Conservation (phyloP, 2,113 vertebrate species). For the Drymodes brunneopygia region DNA sequence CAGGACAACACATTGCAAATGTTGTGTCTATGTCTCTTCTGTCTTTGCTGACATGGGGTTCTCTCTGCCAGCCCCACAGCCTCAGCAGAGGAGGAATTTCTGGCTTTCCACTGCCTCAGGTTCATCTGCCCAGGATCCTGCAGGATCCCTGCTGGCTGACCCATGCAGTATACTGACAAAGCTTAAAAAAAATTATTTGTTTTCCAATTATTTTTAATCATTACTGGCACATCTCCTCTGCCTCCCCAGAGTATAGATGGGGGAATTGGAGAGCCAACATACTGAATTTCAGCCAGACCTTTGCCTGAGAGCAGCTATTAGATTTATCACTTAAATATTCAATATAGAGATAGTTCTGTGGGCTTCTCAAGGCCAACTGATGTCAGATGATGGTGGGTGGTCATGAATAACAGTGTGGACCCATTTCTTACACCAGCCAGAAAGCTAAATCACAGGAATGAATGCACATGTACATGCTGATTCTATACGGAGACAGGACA, state of each 20-base stretch:
- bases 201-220: slow-evolving; percentile 1
- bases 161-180: neutral
- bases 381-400: neutral
- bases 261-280: neutral
- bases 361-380: neutral
- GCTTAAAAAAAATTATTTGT: neutral
- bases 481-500: neutral
- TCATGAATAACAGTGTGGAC: neutral
- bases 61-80: neutral
- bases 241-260: neutral
- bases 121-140: neutral
- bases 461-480: neutral
- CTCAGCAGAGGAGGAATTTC: neutral
- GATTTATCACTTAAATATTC: neutral
- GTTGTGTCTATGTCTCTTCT: neutral
- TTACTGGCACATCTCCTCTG: neutral
- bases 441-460: neutral
- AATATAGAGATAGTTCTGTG: neutral
- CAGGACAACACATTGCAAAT: neutral
- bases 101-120: neutral
- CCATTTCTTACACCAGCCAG: neutral
- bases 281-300: neutral
- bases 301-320: neutral
- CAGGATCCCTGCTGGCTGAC: neutral
- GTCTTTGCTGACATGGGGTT: neutral